Percentiles rank a stretch among this genome's conserved stretches.
These are phyloP conservation scores for Sweltsa coloradensis DNA, from an alignment of 1,140 invertebrate species.

Conservation along the genomic window DNA sequence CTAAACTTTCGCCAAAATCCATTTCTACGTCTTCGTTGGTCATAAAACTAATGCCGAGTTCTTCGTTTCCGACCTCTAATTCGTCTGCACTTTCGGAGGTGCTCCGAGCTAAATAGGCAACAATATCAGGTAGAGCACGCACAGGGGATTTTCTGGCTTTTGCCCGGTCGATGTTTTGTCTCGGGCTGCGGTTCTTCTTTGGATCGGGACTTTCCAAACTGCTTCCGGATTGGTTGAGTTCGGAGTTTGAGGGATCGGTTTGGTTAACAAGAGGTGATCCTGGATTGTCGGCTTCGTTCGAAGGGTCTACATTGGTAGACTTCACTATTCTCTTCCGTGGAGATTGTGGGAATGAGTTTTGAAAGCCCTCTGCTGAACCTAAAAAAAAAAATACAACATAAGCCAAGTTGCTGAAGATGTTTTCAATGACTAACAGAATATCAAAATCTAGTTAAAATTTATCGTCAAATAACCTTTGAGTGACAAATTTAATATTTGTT, in stretches of 20 bases:
- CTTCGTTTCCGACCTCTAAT: neutral
- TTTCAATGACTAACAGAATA: too few species aligned
- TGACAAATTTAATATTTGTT: too few species aligned
- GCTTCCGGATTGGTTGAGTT: too few species aligned
- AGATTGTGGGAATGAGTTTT: conserved; percentile 30
- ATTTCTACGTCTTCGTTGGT: conserved; percentile 26
- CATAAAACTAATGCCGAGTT: too few species aligned
- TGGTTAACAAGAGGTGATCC: too few species aligned
- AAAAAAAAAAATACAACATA: conserved; percentile 14
- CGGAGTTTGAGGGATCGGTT: too few species aligned
- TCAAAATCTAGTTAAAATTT: too few species aligned
- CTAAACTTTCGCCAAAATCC: conserved; percentile 32
- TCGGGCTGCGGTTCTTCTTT: conserved; percentile 5
- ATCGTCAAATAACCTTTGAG: too few species aligned
- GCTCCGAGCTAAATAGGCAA: conserved; percentile 21
- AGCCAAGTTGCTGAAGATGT: too few species aligned
- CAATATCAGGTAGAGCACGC: conserved; percentile 32
- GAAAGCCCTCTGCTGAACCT: conserved; percentile 39
- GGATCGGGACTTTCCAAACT: too few species aligned
- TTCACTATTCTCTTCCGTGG: conserved; percentile 18
- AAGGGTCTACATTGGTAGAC: too few species aligned
- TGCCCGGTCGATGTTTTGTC: conserved; percentile 32
- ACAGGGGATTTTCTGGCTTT: conserved; percentile 37
- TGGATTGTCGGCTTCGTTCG: conserved; percentile 21
- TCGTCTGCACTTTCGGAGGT: conserved; percentile 22